Conservation (phyloP, 2,888 invertebrate genomes). For the Meiosimyza decipiens region DNA sequence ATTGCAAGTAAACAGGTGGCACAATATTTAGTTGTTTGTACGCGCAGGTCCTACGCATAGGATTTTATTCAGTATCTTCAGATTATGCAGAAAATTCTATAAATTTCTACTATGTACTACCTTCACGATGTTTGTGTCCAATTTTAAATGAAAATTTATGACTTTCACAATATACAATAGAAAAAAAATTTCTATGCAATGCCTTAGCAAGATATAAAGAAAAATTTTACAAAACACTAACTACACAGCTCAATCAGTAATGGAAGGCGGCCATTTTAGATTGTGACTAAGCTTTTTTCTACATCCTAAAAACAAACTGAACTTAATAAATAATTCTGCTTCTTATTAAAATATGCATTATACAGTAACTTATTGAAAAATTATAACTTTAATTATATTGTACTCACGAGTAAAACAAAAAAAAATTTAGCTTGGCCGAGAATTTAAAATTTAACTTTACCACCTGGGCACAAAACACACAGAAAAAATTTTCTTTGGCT, state of each 20-base stretch:
- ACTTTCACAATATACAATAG: no score
- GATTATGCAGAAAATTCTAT: no score
- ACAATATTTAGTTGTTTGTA: no score
- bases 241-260: neutral
- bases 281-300: slow-evolving; percentile 13
- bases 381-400: slow-evolving; percentile 29
- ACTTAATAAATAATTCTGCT: neutral
- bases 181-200: no score
- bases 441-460: slow-evolving; percentile 50
- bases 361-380: neutral
- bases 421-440: slow-evolving; percentile 63
- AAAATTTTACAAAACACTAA: neutral
- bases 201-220: neutral
- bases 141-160: no score
- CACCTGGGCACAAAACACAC: slow-evolving; percentile 36
- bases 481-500: slow-evolving; percentile 39
- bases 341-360: slow-evolving; percentile 12
- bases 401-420: slow-evolving; percentile 67
- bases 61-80: no score
- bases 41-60: no score
- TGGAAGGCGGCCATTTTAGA: slow-evolving; percentile 36
- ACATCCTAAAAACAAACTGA: neutral
- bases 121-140: no score
- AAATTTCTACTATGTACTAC: no score
- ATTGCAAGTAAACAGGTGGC: no score